A percentile compares a stretch with the other conserved stretches of the same genome.
phyloP scores from a whole-genome alignment of 2,888 invertebrate species.

The Disparrhopalites patrizii region DNA sequence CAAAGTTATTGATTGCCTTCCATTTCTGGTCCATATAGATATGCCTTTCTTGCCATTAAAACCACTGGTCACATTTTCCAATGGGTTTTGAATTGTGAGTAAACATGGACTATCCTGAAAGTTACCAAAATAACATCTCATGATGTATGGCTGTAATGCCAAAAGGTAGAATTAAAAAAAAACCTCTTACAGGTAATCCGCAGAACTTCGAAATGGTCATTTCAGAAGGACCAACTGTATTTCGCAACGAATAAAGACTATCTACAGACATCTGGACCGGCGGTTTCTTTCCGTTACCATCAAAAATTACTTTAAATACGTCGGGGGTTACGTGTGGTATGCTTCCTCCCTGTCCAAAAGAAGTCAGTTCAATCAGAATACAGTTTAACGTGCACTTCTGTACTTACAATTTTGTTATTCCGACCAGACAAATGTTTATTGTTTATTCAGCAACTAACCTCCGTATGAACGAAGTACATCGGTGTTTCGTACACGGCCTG shows the following conservation, averaged over 20 bases:
- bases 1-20: slow-evolving; percentile 64
- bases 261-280: slow-evolving; percentile 69
- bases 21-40: slow-evolving; percentile 74
- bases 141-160: background rate
- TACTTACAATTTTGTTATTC: background rate
- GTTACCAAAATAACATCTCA: slow-evolving; percentile 11
- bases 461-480: slow-evolving; percentile 41
- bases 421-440: slow-evolving; percentile 4
- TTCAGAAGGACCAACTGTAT: slow-evolving; percentile 62
- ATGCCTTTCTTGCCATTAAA: slow-evolving; percentile 67
- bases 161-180: background rate
- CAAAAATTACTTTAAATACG: slow-evolving; percentile 63
- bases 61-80: slow-evolving; percentile 62
- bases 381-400: no score
- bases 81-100: slow-evolving; percentile 67
- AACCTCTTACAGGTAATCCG: no score
- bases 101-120: slow-evolving; percentile 56
- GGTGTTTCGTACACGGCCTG: slow-evolving; percentile 31
- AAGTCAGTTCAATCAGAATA: background rate
- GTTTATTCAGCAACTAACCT: slow-evolving; percentile 33
- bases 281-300: slow-evolving; percentile 50
- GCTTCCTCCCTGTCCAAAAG: slow-evolving; percentile 65
- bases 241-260: slow-evolving; percentile 63
- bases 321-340: slow-evolving; percentile 77
- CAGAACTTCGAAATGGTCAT: slow-evolving; percentile 68